These are phyloP conservation scores for Diploptera punctata DNA, from an alignment of 2,888 invertebrate species.

Conservation along the genomic window DNA sequence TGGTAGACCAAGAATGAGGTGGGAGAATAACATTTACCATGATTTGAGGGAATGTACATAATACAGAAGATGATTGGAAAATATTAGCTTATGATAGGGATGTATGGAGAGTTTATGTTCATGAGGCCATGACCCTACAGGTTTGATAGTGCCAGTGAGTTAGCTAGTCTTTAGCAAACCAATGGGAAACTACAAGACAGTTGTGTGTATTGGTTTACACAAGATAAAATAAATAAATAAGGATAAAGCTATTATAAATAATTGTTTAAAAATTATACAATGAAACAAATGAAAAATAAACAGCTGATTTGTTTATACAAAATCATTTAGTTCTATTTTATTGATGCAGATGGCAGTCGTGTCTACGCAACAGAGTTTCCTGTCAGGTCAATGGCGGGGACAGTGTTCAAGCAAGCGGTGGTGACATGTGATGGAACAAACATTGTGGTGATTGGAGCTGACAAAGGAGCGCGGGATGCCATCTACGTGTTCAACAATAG, in stretches of 20 bases:
- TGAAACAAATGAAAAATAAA: background rate
- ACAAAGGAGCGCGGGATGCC: conserved; percentile 81
- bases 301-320: background rate
- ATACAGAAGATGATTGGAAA: no score
- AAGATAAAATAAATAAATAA: background rate
- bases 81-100: no score
- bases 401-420: conserved; percentile 76
- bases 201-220: no score
- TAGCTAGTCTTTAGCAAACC: no score
- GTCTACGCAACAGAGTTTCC: conserved; percentile 85
- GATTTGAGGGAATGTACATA: no score
- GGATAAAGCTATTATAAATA: background rate
- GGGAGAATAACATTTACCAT: no score
- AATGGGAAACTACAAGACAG: no score
- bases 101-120: no score
- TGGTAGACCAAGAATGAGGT: no score
- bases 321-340: no score
- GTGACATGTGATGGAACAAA: conserved; percentile 83
- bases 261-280: background rate
- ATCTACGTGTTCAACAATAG: conserved; percentile 83
- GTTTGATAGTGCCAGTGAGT: no score
- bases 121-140: no score
- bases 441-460: conserved; percentile 80
- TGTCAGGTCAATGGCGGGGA: conserved; percentile 69
- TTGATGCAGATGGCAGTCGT: conserved; percentile 73